These are phyloP conservation scores for Anoplopoma fimbria DNA, from an alignment of 2,113 vertebrate species.

Conservation along the genomic window DNA sequence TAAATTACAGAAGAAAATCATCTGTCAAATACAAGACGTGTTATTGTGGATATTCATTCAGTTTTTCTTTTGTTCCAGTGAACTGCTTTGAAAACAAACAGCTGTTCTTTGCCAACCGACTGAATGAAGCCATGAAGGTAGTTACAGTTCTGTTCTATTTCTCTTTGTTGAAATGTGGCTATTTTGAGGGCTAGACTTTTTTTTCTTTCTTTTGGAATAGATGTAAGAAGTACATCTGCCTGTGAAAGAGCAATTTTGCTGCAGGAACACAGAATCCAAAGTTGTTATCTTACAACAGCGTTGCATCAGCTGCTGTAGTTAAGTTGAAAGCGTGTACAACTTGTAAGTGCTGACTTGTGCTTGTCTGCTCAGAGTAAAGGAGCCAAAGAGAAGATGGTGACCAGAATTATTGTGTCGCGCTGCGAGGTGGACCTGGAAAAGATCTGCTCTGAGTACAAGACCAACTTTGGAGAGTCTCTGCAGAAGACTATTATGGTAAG, in stretches of 20 bases:
- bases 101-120: conserved; percentile 92
- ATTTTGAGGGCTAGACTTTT: conserved; percentile 48
- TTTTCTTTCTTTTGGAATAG: conserved; percentile 19
- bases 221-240: conserved; percentile 53
- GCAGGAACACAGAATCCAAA: conserved; percentile 67
- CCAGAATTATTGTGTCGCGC: conserved; percentile 94
- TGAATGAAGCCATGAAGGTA: conserved; percentile 97
- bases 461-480: conserved; percentile 90
- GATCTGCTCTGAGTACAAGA: conserved; percentile 93
- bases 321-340: conserved; percentile 33
- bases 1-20: not conserved
- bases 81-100: conserved; percentile 98
- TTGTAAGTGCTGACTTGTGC: conserved; percentile 58
- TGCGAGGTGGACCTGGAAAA: conserved; percentile 95
- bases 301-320: conserved; percentile 76
- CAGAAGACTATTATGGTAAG: conserved; percentile 90
- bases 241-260: conserved; percentile 66
- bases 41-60: conserved; percentile 18
- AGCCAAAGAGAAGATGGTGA: conserved; percentile 92
- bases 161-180: conserved; percentile 38
- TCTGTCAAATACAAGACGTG: not conserved
- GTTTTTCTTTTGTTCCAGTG: conserved; percentile 82
- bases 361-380: conserved; percentile 89
- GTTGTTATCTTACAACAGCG: conserved; percentile 69
- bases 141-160: conserved; percentile 21